These are phyloP conservation scores for Eulemur macaco DNA, from an alignment of 2,113 vertebrate species.

Conservation along the genomic window DNA sequence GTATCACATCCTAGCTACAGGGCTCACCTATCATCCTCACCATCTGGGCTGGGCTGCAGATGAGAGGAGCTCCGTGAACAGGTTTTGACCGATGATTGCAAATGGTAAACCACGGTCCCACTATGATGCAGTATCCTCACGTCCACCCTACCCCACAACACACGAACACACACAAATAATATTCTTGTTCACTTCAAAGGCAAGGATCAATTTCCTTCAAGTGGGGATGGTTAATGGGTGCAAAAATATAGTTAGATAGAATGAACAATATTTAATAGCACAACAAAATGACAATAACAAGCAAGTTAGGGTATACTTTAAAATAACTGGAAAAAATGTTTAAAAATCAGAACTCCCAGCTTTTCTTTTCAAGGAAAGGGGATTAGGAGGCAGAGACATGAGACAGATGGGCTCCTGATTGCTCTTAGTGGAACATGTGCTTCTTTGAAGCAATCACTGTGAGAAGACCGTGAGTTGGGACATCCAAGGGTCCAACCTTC, in stretches of 20 bases:
- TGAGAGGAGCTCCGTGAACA: not conserved
- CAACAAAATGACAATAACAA: too few relatives aligned
- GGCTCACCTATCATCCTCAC: not conserved
- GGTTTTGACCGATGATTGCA: not conserved
- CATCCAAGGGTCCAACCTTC: not conserved
- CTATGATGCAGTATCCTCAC: not conserved
- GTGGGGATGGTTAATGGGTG: too few relatives aligned
- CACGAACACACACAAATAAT: not conserved
- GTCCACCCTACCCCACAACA: not conserved
- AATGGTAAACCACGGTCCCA: not conserved
- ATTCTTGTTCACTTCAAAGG: not conserved
- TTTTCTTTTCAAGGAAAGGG: not conserved
- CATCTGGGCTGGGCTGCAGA: not conserved
- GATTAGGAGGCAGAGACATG: not conserved
- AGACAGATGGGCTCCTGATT: not conserved
- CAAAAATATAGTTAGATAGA: too few relatives aligned
- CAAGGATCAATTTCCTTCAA: not conserved
- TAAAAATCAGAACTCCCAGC: not conserved
- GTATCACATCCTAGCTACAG: too few relatives aligned
- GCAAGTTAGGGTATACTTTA: too few relatives aligned
- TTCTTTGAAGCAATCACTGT: not conserved
- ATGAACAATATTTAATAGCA: too few relatives aligned
- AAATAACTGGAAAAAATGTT: not conserved
- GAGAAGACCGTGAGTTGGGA: not conserved
- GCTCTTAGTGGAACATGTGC: not conserved